Base-by-base conservation (phyloP, 2,888 invertebrate species). In the Thelaira solivaga region DNA sequence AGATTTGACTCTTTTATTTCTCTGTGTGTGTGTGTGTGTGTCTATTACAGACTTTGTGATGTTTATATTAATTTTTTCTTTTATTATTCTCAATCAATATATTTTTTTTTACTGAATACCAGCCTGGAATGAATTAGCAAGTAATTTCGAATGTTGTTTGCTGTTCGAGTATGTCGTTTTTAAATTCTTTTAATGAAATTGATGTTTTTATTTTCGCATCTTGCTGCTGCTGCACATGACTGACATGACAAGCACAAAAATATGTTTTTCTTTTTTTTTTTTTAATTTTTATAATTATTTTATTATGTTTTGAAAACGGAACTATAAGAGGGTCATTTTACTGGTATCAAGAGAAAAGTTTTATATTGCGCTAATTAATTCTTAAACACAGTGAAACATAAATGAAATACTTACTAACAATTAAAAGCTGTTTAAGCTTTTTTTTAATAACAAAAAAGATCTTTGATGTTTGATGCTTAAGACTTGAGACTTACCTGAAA, bases 51-150 rank as follows among this genome's bases (percentile, higher is more conserved):
- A 29, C 20, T 62, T 20, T 22, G 24, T 76, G 43, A 68, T 61
- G 68, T 67, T 77, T 77, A 49, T 41, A 77, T 68, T 73, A 76
- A 77, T 68, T 67, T 22, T 16, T 29, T 49, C 13, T 34, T 47
- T 41, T 5, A 20, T 51, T 59, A 53, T 62, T 43, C 62, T n/a
- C 34, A 62, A 36, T 62, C 7, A 71, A 45, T 72, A 45, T 18
- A 45, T 65, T 47, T 36, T 29, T 43, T 31, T 8, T 26, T 26
- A 3, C 16, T 11, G 29, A 34, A 49, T 7, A 13, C 20, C 67
- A 65, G 41, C 34, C 22, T 62, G 71, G 13, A 67, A 62, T 72
- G 67, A 76, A 67, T 72, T 67, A 41, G 72, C 61, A 71, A 76
- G 43, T 62, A 67, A 61, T 76, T 65, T 59, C 49, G 55, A 68